Percentiles rank a stretch among this genome's conserved stretches.
phyloP scores from a whole-genome alignment of 2,113 vertebrate species.

The Epinephelus cyanopodus region DNA sequence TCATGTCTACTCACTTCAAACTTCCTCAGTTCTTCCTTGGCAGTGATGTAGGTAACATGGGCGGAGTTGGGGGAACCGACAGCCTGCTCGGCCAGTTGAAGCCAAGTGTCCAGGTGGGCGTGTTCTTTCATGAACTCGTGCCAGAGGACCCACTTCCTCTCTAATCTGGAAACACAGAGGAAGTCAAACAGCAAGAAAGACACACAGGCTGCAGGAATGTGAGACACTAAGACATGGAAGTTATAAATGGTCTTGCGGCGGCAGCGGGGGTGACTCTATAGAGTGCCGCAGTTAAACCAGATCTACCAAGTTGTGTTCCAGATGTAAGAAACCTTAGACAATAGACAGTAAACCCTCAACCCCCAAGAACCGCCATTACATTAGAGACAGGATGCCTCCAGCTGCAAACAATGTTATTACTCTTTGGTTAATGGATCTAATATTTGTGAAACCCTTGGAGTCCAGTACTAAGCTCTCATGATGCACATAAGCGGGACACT shows the following conservation, averaged over 20 bases:
- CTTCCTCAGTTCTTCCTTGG: constrained; percentile 78
- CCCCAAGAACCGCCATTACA: not conserved
- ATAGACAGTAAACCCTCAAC: not conserved
- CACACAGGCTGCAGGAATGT: not conserved
- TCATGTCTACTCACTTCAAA: constrained; percentile 78
- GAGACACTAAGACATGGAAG: not conserved
- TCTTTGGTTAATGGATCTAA: not conserved
- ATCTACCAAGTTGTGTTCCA: too few relatives aligned
- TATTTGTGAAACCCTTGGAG: not conserved
- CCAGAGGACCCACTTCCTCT: constrained; percentile 79
- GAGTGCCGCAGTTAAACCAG: too few relatives aligned
- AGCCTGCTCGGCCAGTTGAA: constrained; percentile 73
- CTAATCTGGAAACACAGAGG: constrained; percentile 66
- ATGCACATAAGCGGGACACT: not conserved
- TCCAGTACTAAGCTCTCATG: not conserved
- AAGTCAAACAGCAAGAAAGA: not conserved
- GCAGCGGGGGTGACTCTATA: too few relatives aligned
- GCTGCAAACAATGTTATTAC: not conserved
- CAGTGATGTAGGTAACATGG: constrained; percentile 62
- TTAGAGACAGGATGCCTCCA: not conserved
- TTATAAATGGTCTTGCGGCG: not conserved
- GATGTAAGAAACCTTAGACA: too few relatives aligned
- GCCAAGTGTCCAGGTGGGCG: constrained; percentile 82
- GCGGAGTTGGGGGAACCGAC: constrained; percentile 52
- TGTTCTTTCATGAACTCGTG: constrained; percentile 83